Evolutionary conservation across 2,113 vertebrate species (phyloP), one percentile per base, ranked within the genome.

Genomic region (Hyperopisus bebe): DNA sequence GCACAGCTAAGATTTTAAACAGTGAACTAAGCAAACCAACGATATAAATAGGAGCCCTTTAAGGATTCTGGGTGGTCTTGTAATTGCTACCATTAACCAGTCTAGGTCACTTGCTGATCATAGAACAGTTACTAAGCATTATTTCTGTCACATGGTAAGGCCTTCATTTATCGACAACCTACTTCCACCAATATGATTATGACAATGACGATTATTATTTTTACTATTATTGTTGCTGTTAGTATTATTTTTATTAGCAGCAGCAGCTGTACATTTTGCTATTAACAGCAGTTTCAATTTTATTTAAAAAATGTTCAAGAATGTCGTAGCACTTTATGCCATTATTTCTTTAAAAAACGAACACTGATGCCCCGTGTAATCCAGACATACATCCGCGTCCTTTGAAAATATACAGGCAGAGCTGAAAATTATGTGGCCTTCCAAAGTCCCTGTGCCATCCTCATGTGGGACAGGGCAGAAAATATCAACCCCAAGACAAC

Each of bases 401-500:
- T 47, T 62, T 58, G 51, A 62, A 84, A 89, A 62, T 55, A 89
- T n/a, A 86, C 53, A 39, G 84, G 48, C 82, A 66, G 13, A 51
- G 21, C 62, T 74, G 39, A 90, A 90, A 48, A 5, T 6, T 83
- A 47, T 86, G 44, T 66, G 83, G 46, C 89, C 86, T 90, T 66
- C 55, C 15, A 50, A 47, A 19, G 50, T 47, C 27, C 17, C 84
- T 55, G 9, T 89, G 82, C 27, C 55, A 90, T n/a, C 83, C 83
- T 46, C 24, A 70, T 51, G 83, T 74, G 47, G 89, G 58, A 91
- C 90, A 89, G 89, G 92, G 92, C 92, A 91, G 91, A 90, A 92
- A 89, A 91, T 89, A 89, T 90, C 88, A 90, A 85, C 51, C 91
- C 92, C 91, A 92, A 94, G 94, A 93, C 93, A 93, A 92, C 91